phyloP scores from a whole-genome alignment of 2,797 vertebrate species.

The Huso huso region DNA sequence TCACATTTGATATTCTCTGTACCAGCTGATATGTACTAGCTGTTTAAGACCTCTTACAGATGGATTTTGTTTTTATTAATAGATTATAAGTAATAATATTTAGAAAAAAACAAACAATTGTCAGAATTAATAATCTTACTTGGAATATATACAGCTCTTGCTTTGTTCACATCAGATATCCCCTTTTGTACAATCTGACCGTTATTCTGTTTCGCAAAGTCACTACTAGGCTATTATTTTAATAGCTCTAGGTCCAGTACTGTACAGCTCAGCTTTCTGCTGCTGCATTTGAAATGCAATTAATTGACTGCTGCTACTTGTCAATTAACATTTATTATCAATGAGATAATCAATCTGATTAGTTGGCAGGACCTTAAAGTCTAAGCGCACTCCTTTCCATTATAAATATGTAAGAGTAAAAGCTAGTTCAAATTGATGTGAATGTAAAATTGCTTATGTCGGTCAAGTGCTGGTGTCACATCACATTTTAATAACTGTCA shows the following conservation, averaged over 20 bases:
- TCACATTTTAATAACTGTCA: slow-evolving; percentile 38
- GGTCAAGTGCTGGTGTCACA: slow-evolving; percentile 50
- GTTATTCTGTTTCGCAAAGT: slow-evolving; percentile 59
- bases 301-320: slow-evolving; percentile 76
- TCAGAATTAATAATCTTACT: not conserved
- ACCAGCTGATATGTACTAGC: no score
- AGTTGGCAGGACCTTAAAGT: slow-evolving; percentile 55
- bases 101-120: not conserved
- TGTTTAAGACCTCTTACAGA: no score
- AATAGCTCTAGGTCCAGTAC: slow-evolving; percentile 65
- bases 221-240: slow-evolving; percentile 60
- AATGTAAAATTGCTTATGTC: slow-evolving; percentile 61
- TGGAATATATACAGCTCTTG: no score
- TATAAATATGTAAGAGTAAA: slow-evolving; percentile 69
- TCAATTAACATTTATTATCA: slow-evolving; percentile 79
- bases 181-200: slow-evolving; percentile 40
- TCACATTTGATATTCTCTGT: no score
- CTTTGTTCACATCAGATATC: slow-evolving; percentile 8
- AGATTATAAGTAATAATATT: no score
- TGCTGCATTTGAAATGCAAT: slow-evolving; percentile 68
- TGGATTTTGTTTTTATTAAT: no score
- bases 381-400: slow-evolving; percentile 64
- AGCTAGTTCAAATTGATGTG: slow-evolving; percentile 65
- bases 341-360: slow-evolving; percentile 73
- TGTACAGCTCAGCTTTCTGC: slow-evolving; percentile 68